phyloP scores from a whole-genome alignment of 2,888 invertebrate genomes.

The Epirrita christyi region DNA sequence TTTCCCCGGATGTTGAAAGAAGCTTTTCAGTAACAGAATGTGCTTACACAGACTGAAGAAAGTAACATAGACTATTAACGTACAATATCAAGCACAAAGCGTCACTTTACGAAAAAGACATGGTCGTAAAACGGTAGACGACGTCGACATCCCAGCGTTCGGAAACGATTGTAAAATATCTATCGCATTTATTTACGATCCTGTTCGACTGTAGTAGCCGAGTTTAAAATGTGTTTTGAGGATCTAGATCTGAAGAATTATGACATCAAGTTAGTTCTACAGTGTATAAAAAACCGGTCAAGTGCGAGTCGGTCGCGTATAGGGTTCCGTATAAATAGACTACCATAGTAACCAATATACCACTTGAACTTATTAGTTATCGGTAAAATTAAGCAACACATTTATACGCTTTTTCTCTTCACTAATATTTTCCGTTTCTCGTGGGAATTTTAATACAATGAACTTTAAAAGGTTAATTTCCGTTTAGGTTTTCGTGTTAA shows the following conservation, averaged over 20 bases:
- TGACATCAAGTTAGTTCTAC: neutral
- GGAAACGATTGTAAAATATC: conserved; percentile 24
- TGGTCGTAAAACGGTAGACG: conserved; percentile 21
- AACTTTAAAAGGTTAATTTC: no score
- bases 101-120: conserved; percentile 11
- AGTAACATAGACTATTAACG: conserved; percentile 5
- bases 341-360: no score
- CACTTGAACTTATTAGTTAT: no score
- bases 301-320: no score
- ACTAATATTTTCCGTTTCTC: no score
- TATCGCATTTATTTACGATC: conserved; percentile 23
- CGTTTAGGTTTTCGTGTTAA: no score
- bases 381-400: no score
- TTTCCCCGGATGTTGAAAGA: no score
- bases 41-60: neutral
- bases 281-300: no score
- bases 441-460: no score
- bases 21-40: neutral
- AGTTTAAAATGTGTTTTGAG: conserved; percentile 13
- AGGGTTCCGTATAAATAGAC: no score
- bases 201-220: conserved; percentile 12
- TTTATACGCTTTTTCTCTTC: no score
- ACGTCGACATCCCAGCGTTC: neutral
- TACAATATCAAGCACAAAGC: conserved; percentile 13
- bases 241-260: conserved; percentile 12